Evolutionary conservation across 1,140 invertebrate species (phyloP).

Genomic region (Sycophila sp.): DNA sequence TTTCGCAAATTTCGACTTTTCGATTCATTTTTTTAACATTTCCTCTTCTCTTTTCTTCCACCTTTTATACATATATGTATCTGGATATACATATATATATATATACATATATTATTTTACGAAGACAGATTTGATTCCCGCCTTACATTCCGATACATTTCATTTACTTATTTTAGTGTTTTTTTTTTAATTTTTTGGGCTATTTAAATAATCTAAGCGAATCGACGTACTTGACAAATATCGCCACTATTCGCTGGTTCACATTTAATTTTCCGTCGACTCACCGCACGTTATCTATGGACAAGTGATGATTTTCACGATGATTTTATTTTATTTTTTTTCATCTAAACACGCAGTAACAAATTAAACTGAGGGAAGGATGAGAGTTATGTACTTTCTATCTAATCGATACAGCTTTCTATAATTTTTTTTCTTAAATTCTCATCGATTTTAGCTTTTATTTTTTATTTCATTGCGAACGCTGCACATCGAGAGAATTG

Average conservation of each 20-base stretch:
- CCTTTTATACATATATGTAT: constrained; percentile 26
- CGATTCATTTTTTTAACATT: constrained; percentile 32
- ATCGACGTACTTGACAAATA: constrained; percentile 9
- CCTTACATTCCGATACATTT: constrained; percentile 19
- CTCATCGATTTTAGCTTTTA: too few species aligned
- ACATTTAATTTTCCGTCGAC: constrained; percentile 12
- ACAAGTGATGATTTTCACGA: constrained; percentile 35
- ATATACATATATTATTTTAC: constrained; percentile 30
- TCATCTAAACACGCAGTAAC: constrained; percentile 36
- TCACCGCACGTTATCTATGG: constrained; percentile 18
- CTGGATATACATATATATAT: constrained; percentile 32
- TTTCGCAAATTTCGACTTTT: constrained; percentile 34
- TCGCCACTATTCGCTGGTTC: constrained; percentile 6
- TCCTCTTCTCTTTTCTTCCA: constrained; percentile 21
- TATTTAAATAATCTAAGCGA: constrained; percentile 27
- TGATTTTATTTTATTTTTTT: constrained; percentile 28
- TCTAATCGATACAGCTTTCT: constrained; percentile 22
- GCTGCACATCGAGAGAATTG: constrained; percentile 27
- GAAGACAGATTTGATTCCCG: constrained; percentile 27
- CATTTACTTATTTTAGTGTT: constrained; percentile 10
- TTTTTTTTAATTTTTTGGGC: constrained; percentile 2
- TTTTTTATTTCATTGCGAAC: constrained; percentile 21
- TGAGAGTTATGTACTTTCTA: constrained; percentile 29
- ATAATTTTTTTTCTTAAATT: constrained; percentile 26
- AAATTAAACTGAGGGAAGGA: constrained; percentile 35